Base-by-base conservation (phyloP, 2,797 vertebrate species). In the Myiothlypis chrysogaster region DNA sequence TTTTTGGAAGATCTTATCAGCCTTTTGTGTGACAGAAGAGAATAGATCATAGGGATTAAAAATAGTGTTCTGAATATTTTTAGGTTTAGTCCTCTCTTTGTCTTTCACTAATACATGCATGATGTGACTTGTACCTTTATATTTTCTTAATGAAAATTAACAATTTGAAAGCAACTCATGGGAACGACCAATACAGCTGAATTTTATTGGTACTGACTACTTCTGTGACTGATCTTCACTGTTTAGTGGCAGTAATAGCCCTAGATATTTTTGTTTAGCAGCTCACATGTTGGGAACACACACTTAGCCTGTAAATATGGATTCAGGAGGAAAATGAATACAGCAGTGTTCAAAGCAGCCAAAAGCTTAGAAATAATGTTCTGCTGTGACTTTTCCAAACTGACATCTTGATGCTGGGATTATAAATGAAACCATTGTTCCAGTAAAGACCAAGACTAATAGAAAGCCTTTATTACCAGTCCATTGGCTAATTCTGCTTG, bases 371-470 rank as follows among this genome's bases (percentile, higher is more conserved):
- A 85, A 95, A 94, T 95, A 96, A 94, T 35, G 87, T 95, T 96
- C 90, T 91, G 88, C 94, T 94, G 93, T 95, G 91, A 89, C 94
- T 97, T 83, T 97, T 97, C 94, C 91, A 87, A 93, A 94, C 89
- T 92, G 87, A 79, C 88, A 88, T 94, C 83, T 96, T 80, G 90
- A 84, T 87, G 83, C 57, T 93, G 80, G 46, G 73, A 94, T 91
- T 94, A 95, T 97, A 96, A 97, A 97, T 95, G 96, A 94, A 84
- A 65, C 92, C 87, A 96, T 97, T 97, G 95, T 97, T 91, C 86
- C 49, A 72, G 83, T 34, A 94, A 95, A 94, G 86, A 77, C 88
- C 89, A 90, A 77, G 76, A 65, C 95, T 95, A 95, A 97, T 97
- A 97, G 95, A 97, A 97, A 96, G 87, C 90, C 90, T 94, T 94